phyloP scores from a whole-genome alignment of 2,113 vertebrate species.

The Panthera leo region DNA sequence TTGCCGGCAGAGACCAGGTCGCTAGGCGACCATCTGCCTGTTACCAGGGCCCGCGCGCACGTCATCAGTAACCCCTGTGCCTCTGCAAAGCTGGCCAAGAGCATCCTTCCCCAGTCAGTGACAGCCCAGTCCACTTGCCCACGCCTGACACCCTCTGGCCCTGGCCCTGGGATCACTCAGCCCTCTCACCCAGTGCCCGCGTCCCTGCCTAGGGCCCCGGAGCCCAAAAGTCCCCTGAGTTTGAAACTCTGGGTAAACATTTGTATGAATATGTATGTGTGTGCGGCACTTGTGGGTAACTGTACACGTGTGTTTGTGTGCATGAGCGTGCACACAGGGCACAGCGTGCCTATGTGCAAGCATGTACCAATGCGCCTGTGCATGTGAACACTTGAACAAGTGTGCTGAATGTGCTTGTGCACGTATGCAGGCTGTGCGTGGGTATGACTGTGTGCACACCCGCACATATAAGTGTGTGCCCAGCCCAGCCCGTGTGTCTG shows the following conservation, averaged over 20 bases:
- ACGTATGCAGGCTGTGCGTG: neutral
- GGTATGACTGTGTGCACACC: neutral
- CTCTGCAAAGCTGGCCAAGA: neutral
- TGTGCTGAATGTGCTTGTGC: neutral
- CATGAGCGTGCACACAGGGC: no score
- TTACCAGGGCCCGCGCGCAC: constrained; percentile 16
- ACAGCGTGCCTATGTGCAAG: rapidly evolving
- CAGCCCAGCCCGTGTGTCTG: rapidly evolving
- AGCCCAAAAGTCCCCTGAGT: neutral
- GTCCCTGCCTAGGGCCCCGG: neutral
- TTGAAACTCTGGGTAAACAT: neutral
- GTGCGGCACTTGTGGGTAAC: neutral
- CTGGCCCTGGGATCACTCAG: neutral
- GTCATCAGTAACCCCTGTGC: constrained; percentile 70
- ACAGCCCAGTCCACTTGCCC: neutral
- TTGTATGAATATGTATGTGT: rapidly evolving
- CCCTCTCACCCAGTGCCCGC: neutral
- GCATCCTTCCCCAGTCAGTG: constrained; percentile 7
- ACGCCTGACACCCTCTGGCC: neutral
- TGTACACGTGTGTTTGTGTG: neutral
- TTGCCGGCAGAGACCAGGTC: constrained; percentile 76
- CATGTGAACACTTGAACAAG: neutral
- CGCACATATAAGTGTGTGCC: neutral
- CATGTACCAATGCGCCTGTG: neutral
- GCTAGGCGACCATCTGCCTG: constrained; percentile 76